These are phyloP conservation scores for Pentamera pediparva DNA, from an alignment of 53 echinoderm and acorn worm genomes.

Conservation along the genomic window DNA sequence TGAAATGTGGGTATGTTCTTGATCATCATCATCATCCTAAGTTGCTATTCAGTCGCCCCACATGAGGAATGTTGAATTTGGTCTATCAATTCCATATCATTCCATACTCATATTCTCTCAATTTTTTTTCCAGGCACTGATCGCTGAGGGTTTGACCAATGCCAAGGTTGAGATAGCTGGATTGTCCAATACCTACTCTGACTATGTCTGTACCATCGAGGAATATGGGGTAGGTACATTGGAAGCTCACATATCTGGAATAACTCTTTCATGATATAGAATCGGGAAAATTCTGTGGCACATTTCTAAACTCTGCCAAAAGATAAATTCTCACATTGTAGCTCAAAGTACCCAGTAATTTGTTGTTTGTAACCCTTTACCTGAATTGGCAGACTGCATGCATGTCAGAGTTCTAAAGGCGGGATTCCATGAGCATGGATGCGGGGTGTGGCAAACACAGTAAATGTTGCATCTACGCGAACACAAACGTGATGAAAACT, in stretches of 20 bases:
- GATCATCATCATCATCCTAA: neutral
- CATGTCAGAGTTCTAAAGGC: no score
- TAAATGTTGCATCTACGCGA: no score
- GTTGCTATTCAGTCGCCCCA: neutral
- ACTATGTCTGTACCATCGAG: conserved; percentile 78
- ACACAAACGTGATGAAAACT: no score
- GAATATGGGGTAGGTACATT: conserved; percentile 73
- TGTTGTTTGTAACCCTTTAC: no score
- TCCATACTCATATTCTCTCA: neutral
- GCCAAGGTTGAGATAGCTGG: conserved; percentile 79
- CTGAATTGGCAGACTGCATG: no score
- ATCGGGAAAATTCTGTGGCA: neutral
- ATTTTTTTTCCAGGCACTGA: conserved; percentile 48
- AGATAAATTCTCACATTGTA: neutral
- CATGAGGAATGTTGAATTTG: neutral
- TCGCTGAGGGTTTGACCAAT: conserved; percentile 42
- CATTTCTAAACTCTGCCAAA: no score
- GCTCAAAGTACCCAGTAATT: no score
- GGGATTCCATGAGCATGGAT: no score
- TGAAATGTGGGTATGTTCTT: neutral
- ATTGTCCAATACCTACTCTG: conserved; percentile 75
- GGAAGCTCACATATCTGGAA: no score
- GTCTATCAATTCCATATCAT: neutral
- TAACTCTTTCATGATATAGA: neutral
- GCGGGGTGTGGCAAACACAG: no score